Evolutionary conservation across 2,113 vertebrate species (phyloP).

Genomic region (Centrocercus urophasianus): DNA sequence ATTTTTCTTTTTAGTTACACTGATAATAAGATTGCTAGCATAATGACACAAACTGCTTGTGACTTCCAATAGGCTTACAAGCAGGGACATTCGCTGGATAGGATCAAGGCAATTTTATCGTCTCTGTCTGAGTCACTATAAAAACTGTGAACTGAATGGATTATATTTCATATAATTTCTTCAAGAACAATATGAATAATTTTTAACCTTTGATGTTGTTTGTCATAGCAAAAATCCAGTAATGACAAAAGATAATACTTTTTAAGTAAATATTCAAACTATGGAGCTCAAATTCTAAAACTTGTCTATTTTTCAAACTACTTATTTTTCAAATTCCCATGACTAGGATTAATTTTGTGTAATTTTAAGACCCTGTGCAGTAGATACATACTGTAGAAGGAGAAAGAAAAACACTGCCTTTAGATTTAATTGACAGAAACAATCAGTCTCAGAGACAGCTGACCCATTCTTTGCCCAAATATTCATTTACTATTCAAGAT

Average conservation of each 20-base stretch:
- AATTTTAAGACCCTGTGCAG: not conserved
- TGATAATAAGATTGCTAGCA: not conserved
- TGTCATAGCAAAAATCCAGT: too few species aligned
- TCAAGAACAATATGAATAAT: accelerated
- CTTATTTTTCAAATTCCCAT: not conserved
- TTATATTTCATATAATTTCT: not conserved
- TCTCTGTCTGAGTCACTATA: not conserved
- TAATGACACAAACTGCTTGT: not conserved
- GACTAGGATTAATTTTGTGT: not conserved
- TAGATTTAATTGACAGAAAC: not conserved
- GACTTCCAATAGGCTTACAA: not conserved
- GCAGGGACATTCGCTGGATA: not conserved
- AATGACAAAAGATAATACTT: not conserved
- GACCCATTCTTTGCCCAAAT: not conserved
- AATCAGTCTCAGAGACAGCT: not conserved
- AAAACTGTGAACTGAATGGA: not conserved
- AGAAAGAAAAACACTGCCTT: not conserved
- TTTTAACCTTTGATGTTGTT: not conserved
- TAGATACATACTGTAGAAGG: accelerated
- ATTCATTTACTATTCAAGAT: not conserved
- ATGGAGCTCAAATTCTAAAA: not conserved
- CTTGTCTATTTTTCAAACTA: not conserved
- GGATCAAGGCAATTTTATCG: not conserved
- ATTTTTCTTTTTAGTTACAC: not conserved
- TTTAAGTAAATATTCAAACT: not conserved